Evolutionary conservation across 1,140 invertebrate species (phyloP), one percentile per base, ranked within the genome.

Genomic region (Drosophila watanabei): DNA sequence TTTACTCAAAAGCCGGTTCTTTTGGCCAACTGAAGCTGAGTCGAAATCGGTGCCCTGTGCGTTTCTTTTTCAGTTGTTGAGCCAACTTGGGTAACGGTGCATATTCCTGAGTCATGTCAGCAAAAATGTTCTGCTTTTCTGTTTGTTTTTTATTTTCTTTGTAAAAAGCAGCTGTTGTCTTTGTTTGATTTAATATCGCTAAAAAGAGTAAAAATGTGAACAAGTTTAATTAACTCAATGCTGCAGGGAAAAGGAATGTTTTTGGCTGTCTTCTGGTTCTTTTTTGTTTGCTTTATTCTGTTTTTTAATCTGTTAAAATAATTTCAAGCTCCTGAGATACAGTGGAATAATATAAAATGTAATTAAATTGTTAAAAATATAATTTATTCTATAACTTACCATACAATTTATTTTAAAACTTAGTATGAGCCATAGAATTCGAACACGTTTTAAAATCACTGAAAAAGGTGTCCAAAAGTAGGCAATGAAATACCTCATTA

Each of bases 71-170:
- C 58, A 75, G 64, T 61, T 18, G 48, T 65, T 69, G 49, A 56
- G 65, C 37, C 64, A 46, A 61, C 72, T n/a, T 24, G 16, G 35
- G 20, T 86, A 86, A 86, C 82, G 83, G 83, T 85, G 80, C 84
- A 88, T 88, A 79, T 59, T 75, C 41, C 83, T 80, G 68, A 83
- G 60, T 79, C 83, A 82, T 75, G 33, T 46, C 52, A 30, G 30
- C 18, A 18, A 16, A 41, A 39, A n/a, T 37, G 41, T 16, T 39
- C 28, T 64, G 41, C 35, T 45, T 32, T 60, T 37, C 46, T 43
- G 16, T 14, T 4, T 28, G 10, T 62, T 14, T 4, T 28, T 13
- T 62, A 10, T 62, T 30, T 18, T 10, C 7, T 46, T 20, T 11
- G 8, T 28, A 37, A 28, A 46, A 46, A 64, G 73, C 77, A 75